Evolutionary conservation across 1,140 invertebrate species (phyloP).

Genomic region (Pteromalus puparum): DNA sequence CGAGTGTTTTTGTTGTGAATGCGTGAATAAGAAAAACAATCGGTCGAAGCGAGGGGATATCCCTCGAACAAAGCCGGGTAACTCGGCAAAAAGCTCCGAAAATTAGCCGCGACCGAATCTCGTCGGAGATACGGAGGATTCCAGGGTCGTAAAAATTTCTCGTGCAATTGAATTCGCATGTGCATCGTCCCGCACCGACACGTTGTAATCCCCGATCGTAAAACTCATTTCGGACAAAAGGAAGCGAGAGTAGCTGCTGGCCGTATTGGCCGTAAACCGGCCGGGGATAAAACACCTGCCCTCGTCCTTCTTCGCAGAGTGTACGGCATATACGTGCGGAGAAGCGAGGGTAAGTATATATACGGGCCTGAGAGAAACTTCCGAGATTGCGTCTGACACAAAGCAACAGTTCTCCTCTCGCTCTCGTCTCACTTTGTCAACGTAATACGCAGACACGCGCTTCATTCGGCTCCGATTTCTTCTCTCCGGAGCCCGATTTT

Average conservation of each 20-base stretch:
- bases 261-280: not conserved
- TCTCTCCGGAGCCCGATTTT: not conserved
- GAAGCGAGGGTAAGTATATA: not conserved
- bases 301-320: not conserved
- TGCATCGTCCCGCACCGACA: not conserved
- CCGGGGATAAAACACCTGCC: conserved; percentile 28
- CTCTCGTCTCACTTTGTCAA: conserved; percentile 13
- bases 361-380: not conserved
- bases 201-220: conserved; percentile 35
- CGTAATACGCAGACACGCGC: not conserved
- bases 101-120: conserved; percentile 9
- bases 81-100: not conserved
- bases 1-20: too few relatives aligned
- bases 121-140: not conserved
- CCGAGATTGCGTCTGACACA: not conserved
- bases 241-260: not conserved
- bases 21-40: too few relatives aligned
- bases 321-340: too few relatives aligned
- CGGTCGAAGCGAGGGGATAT: too few relatives aligned
- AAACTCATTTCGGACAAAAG: conserved; percentile 38
- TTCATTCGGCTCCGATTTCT: conserved; percentile 1
- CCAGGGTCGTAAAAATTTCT: conserved; percentile 22
- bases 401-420: conserved; percentile 16
- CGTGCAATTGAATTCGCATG: conserved; percentile 24
- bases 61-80: not conserved